These are phyloP conservation scores for Lophotis ruficrista DNA, from an alignment of 2,113 vertebrate genomes.

Conservation along the genomic window DNA sequence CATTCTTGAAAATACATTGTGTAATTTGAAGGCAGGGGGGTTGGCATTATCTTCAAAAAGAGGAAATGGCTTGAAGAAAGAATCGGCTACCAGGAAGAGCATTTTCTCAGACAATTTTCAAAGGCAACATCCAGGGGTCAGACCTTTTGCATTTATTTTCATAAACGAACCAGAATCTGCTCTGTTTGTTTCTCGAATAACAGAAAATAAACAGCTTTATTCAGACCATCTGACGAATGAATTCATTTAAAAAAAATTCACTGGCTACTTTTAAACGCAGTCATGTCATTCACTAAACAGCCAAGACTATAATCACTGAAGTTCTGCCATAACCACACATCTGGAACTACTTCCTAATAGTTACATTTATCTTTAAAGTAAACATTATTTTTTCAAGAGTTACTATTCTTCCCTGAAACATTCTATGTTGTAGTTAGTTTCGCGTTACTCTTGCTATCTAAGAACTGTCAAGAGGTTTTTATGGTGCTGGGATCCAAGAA, in stretches of 20 bases:
- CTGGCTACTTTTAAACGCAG: slow-evolving; percentile 32
- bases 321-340: slow-evolving; percentile 57
- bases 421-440: background rate
- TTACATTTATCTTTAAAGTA: slow-evolving; percentile 54
- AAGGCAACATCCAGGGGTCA: slow-evolving; percentile 46
- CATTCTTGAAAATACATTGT: slow-evolving; percentile 27
- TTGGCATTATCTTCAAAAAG: slow-evolving; percentile 62
- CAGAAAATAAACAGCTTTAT: slow-evolving; percentile 36
- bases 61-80: slow-evolving; percentile 33
- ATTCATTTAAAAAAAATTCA: background rate
- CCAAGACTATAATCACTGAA: slow-evolving; percentile 4
- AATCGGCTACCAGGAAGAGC: slow-evolving; percentile 20
- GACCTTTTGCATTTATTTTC: slow-evolving; percentile 60
- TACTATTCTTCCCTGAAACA: slow-evolving; percentile 33
- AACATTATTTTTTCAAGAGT: slow-evolving; percentile 42
- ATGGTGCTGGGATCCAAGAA: background rate
- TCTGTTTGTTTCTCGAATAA: slow-evolving; percentile 52
- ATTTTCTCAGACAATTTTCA: slow-evolving; percentile 56
- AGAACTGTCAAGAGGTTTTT: slow-evolving; percentile 19
- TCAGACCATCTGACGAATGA: slow-evolving; percentile 52
- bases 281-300: slow-evolving; percentile 9
- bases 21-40: background rate
- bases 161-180: slow-evolving; percentile 38
- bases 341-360: slow-evolving; percentile 50
- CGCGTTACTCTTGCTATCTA: background rate